phyloP scores from a whole-genome alignment of 2,797 vertebrate genomes.

The Pseudochirops cupreus region DNA sequence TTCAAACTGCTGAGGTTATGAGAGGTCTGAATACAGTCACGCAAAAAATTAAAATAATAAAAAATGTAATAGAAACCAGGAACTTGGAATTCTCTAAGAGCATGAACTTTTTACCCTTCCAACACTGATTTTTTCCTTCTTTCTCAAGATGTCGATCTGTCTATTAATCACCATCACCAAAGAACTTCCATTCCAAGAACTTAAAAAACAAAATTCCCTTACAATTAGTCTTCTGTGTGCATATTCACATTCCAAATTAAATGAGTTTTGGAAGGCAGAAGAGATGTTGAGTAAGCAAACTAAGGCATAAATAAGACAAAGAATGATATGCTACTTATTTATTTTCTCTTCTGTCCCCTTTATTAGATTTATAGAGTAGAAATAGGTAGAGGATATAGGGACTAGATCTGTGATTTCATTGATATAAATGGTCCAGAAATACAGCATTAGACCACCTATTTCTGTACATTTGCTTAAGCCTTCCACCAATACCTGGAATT shows the following conservation, averaged over 20 bases:
- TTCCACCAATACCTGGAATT: neutral
- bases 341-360: neutral
- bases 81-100: slow-evolving; percentile 74
- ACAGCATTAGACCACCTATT: neutral
- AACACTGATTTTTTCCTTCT: slow-evolving; percentile 59
- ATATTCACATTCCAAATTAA: neutral
- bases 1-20: slow-evolving; percentile 75
- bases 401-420: neutral
- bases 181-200: neutral
- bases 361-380: neutral
- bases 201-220: slow-evolving; percentile 8
- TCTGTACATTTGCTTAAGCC: neutral
- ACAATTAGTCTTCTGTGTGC: neutral
- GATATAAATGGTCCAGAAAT: neutral
- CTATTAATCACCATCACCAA: slow-evolving; percentile 58
- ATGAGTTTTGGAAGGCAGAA: neutral
- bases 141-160: slow-evolving; percentile 49
- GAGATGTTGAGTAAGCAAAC: neutral
- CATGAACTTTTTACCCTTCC: slow-evolving; percentile 80
- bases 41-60: slow-evolving; percentile 77
- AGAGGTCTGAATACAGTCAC: slow-evolving; percentile 70
- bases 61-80: slow-evolving; percentile 81
- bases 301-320: slow-evolving; percentile 8
- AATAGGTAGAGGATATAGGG: neutral
- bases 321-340: slow-evolving; percentile 28